A percentile compares a stretch with the other conserved stretches of the same genome.
Evolutionary conservation across 1,140 invertebrate genomes (phyloP).

Genomic region (Zaprionus kolodkinae): DNA sequence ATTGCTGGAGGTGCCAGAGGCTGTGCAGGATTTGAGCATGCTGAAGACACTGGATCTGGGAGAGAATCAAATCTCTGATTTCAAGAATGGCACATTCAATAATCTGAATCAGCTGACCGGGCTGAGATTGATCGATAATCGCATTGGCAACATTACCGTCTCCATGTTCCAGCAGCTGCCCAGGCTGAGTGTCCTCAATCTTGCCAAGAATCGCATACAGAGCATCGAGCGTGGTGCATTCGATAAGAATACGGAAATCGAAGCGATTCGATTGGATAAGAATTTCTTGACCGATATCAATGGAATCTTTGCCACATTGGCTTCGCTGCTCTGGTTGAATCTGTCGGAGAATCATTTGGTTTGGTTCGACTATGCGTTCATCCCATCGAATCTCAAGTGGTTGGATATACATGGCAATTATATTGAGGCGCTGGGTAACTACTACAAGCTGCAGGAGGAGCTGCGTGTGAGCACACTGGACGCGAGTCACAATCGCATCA

Average conservation of each 20-base stretch:
- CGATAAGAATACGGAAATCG: conserved; percentile 89
- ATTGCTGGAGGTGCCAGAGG: conserved; percentile 89
- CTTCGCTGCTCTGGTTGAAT: conserved; percentile 92
- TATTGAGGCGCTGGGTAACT: conserved; percentile 90
- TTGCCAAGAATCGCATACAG: conserved; percentile 92
- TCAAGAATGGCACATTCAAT: conserved; percentile 89
- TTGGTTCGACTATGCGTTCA: conserved; percentile 92
- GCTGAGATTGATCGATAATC: conserved; percentile 92
- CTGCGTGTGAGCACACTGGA: conserved; percentile 89
- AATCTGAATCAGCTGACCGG: conserved; percentile 91
- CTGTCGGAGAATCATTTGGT: conserved; percentile 92
- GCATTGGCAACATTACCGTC: conserved; percentile 90
- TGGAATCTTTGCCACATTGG: conserved; percentile 90
- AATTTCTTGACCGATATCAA: conserved; percentile 92
- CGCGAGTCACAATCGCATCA: conserved; percentile 91
- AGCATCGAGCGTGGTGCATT: conserved; percentile 91
- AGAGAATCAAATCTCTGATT: conserved; percentile 91
- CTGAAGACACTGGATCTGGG: conserved; percentile 92
- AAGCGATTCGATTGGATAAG: conserved; percentile 91
- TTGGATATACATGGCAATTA: conserved; percentile 93
- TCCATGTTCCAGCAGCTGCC: conserved; percentile 90
- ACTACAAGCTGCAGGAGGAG: conserved; percentile 88
- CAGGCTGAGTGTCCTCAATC: conserved; percentile 91
- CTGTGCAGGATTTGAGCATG: conserved; percentile 90
- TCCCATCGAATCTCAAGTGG: conserved; percentile 91